Percentiles rank a stretch among this genome's conserved stretches.
Conservation (phyloP, 1,140 invertebrate species). For the Caenorhabditis latens region DNA sequence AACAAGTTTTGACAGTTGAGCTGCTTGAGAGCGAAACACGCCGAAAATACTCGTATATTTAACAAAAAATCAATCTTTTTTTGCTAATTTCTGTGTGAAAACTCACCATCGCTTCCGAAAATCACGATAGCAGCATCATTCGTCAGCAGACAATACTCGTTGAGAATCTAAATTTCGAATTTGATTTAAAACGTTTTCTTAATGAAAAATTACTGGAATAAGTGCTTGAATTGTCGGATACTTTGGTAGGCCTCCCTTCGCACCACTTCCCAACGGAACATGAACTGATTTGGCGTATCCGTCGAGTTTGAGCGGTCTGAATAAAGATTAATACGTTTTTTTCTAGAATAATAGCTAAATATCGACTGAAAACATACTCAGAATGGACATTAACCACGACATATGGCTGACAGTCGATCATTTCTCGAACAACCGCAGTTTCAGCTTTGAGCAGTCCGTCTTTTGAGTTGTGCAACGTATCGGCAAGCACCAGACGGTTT, state of each 20-base stretch:
- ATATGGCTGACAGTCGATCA: constrained; percentile 40
- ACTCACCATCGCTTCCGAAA: constrained; percentile 40
- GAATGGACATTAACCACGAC: constrained; percentile 34
- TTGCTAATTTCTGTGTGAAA: not conserved
- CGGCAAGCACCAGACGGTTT: constrained; percentile 16
- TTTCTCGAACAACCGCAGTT: constrained; percentile 13
- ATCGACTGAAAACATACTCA: constrained; percentile 40
- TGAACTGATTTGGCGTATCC: constrained; percentile 31
- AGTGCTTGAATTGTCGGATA: constrained; percentile 14
- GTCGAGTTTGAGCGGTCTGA: constrained; percentile 26
- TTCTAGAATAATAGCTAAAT: no score
- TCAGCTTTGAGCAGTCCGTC: constrained; percentile 36
- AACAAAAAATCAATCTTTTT: no score
- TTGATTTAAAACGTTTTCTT: not conserved
- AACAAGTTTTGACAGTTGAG: no score
- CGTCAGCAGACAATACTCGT: constrained; percentile 22
- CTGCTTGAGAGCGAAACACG: no score
- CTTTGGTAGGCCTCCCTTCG: constrained; percentile 8
- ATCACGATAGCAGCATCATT: constrained; percentile 39
- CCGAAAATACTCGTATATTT: not conserved
- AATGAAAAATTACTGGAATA: not conserved
- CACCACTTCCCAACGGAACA: constrained; percentile 8
- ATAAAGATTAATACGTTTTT: not conserved
- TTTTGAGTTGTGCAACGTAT: constrained; percentile 43
- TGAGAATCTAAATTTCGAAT: constrained; percentile 3